phyloP scores from a whole-genome alignment of 2,888 invertebrate genomes.

The Syrista parreyssii region DNA sequence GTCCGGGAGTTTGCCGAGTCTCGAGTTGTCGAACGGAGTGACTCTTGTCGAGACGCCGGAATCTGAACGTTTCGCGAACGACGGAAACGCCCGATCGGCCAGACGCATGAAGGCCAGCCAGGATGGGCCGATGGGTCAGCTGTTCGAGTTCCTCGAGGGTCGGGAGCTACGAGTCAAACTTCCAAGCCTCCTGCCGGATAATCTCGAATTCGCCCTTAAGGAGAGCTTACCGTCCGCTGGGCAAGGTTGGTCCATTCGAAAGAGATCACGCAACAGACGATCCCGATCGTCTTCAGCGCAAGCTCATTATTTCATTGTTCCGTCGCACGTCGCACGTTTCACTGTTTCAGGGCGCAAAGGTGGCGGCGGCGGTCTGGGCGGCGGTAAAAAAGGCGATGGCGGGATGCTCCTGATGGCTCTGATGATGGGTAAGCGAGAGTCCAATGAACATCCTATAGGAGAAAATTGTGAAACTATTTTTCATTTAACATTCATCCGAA shows the following conservation, averaged over 20 bases:
- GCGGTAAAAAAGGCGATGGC: slow-evolving; percentile 69
- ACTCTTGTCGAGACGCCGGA: slow-evolving; percentile 72
- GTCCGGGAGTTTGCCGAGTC: slow-evolving; percentile 67
- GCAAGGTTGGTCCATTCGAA: slow-evolving; percentile 58
- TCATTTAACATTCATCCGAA: neutral
- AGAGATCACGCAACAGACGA: slow-evolving; percentile 51
- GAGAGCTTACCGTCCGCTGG: slow-evolving; percentile 69
- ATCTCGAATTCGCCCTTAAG: slow-evolving; percentile 71
- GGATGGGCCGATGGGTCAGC: slow-evolving; percentile 68
- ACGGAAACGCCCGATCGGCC: slow-evolving; percentile 65
- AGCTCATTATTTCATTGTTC: neutral
- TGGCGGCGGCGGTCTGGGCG: slow-evolving; percentile 67
- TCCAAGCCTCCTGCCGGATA: slow-evolving; percentile 76
- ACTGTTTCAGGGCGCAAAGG: slow-evolving; percentile 73
- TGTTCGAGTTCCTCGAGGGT: slow-evolving; percentile 77
- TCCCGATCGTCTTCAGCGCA: neutral
- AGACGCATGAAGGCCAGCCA: slow-evolving; percentile 55
- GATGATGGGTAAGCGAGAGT: slow-evolving; percentile 72
- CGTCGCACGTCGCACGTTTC: slow-evolving; percentile 35
- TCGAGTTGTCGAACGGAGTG: slow-evolving; percentile 74
- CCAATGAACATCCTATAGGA: neutral
- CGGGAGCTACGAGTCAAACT: slow-evolving; percentile 81
- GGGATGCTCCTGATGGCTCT: slow-evolving; percentile 73
- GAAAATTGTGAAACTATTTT: slow-evolving; percentile 3
- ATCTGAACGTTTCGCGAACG: slow-evolving; percentile 36